Evolutionary conservation across 2,113 vertebrate genomes (phyloP), one percentile per base, ranked within the genome.

Genomic region (Emydocephalus ijimae): DNA sequence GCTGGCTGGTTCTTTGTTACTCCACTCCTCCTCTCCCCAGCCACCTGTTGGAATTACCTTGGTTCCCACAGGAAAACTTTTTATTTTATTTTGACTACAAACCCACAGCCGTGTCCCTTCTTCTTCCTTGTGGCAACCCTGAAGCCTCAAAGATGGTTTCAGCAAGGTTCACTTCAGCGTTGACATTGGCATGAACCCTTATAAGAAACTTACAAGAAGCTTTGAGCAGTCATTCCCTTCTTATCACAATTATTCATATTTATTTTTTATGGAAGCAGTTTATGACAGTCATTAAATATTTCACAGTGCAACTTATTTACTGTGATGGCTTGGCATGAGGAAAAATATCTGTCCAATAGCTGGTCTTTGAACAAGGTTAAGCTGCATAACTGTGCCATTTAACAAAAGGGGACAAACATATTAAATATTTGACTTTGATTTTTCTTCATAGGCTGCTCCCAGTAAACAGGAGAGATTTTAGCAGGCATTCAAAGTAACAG

Each of bases 351-450:
- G 88, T 93, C 89, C 85, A 6, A 91, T 64, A 94, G 81, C 85
- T 93, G 89, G 89, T 91, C 93, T 94, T 54, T 89, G 69, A 88
- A 91, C 89, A 88, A 52, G 92, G 91, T 95, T 95, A 95, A 95
- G 91, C 26, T 90, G 50, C 90, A 54, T 8, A 55, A 56, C n/a
- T 18, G 15, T 43, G 55, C 9, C 12, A 50, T 52, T 55, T 88
- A 91, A 95, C 94, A 94, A 96, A 64, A 91, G 23, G 15, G n/a
- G 95, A 95, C 59, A 94, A 93, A 39, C 69, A 94, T 95, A 94
- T 95, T 92, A 95, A 96, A 94, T 95, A 96, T 96, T 94, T 95
- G 94, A 94, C 93, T 96, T 96, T 94, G 88, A 64, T 93, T 96
- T 95, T 93, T 94, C 93, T 39, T 95, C 74, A 88, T 90, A 93